Conservation (phyloP, 2,113 vertebrate genomes). For the Laticauda laticaudata region DNA sequence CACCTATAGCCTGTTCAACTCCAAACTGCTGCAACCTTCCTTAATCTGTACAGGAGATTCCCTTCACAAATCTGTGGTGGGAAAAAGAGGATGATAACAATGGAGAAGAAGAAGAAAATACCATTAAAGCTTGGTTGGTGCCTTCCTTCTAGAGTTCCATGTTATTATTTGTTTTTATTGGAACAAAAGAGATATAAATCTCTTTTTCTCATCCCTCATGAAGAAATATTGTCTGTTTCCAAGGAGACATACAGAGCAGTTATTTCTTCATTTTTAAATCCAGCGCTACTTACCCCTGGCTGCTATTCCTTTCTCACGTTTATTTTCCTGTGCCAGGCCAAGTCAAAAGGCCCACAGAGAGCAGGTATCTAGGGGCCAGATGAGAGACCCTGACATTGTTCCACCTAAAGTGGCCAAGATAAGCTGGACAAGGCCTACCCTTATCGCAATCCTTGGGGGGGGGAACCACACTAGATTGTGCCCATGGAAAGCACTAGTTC, state of each 20-base stretch:
- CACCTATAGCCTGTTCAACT: neutral
- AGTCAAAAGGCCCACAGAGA: neutral
- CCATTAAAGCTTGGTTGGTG: neutral
- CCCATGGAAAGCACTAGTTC: neutral
- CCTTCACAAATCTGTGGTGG: neutral
- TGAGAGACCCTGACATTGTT: neutral
- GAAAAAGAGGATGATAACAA: neutral
- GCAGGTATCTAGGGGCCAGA: neutral
- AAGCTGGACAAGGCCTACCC: neutral
- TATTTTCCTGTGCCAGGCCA: neutral
- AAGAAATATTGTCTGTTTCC: slow-evolving; percentile 42
- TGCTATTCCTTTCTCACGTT: neutral
- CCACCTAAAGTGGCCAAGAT: neutral
- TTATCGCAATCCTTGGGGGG: neutral
- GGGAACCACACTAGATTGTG: neutral
- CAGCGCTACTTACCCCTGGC: neutral
- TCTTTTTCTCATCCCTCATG: neutral
- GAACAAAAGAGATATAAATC: neutral
- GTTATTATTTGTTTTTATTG: neutral
- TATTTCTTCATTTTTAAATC: slow-evolving; percentile 13
- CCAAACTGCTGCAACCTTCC: neutral
- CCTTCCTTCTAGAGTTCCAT: neutral
- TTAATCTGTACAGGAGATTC: neutral
- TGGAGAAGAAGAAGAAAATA: neutral
- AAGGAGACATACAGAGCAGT: slow-evolving; percentile 33